phyloP scores from a whole-genome alignment of 1,140 invertebrate species.

The Trichoplusia ni region DNA sequence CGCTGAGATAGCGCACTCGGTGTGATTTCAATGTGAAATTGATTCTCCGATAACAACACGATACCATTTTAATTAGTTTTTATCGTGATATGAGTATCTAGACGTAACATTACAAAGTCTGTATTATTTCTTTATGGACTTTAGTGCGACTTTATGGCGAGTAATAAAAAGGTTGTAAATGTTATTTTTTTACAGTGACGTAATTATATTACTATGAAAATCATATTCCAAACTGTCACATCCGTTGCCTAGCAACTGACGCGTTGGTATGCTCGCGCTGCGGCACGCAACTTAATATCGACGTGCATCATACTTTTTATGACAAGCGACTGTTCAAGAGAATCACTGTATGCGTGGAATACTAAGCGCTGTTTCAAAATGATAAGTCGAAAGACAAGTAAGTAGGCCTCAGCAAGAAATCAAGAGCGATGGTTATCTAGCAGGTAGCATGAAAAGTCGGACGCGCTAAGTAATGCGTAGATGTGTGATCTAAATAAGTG shows the following conservation, averaged over 20 bases:
- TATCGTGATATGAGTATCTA: too few species aligned
- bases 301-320: conserved; percentile 22
- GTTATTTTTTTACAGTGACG: too few species aligned
- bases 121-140: too few species aligned
- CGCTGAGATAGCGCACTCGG: not conserved
- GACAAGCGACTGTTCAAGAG: conserved; percentile 12
- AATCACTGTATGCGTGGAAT: not conserved
- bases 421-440: conserved; percentile 7
- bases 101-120: too few species aligned
- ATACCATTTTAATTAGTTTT: not conserved
- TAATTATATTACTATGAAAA: conserved; percentile 6
- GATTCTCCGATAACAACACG: not conserved
- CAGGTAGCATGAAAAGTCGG: not conserved
- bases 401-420: conserved; percentile 9
- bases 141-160: too few species aligned
- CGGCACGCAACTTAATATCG: conserved; percentile 14
- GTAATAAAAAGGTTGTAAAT: too few species aligned
- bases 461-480: not conserved
- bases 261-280: conserved; percentile 13
- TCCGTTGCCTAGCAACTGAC: conserved; percentile 15
- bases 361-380: not conserved
- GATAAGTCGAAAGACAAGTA: conserved; percentile 9
- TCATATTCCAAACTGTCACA: conserved; percentile 1
- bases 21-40: not conserved
- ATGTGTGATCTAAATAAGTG: not conserved